These are phyloP conservation scores for Cuniculus paca DNA, from an alignment of 2,797 vertebrate species.

Conservation along the genomic window DNA sequence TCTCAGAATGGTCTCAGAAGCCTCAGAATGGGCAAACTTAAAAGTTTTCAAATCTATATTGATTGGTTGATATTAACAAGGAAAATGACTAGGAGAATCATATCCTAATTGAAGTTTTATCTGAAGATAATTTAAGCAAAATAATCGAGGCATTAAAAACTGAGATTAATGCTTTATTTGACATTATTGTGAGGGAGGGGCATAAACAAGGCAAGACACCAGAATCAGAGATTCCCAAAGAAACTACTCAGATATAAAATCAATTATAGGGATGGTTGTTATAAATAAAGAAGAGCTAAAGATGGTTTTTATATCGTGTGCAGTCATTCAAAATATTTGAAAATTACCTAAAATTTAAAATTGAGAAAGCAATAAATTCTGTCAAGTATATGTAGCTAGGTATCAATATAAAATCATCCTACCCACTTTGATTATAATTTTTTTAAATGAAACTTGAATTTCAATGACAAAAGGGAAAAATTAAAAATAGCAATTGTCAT, in stretches of 20 bases:
- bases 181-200: background rate
- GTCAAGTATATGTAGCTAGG: fast-evolving
- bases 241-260: background rate
- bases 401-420: background rate
- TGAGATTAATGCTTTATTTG: background rate
- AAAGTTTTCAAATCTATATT: background rate
- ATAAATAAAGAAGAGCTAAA: background rate
- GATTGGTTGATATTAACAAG: background rate
- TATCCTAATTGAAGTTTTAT: background rate
- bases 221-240: background rate
- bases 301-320: background rate
- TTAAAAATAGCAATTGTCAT: background rate
- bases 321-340: background rate
- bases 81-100: background rate
- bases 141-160: background rate
- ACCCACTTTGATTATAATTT: background rate
- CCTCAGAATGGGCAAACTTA: background rate
- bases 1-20: background rate
- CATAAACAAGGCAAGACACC: background rate
- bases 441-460: background rate
- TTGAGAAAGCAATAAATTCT: background rate
- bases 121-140: background rate
- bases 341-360: background rate
- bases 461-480: background rate
- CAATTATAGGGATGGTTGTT: background rate